phyloP scores from a whole-genome alignment of 1,140 invertebrate species.

The Drosophila erecta region DNA sequence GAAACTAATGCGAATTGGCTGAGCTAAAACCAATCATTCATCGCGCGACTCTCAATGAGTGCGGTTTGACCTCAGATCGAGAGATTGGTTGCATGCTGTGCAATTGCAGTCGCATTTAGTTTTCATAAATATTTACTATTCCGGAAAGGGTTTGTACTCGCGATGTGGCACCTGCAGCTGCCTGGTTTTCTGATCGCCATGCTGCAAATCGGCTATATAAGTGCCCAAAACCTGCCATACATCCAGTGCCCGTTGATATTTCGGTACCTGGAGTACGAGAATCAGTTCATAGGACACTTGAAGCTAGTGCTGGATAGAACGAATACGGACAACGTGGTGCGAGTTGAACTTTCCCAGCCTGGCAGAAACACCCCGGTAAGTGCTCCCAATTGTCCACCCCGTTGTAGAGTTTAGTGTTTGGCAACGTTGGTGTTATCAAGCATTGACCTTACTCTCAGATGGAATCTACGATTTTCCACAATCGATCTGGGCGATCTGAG shows the following conservation, averaged over 20 bases:
- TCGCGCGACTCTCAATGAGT: constrained; percentile 32
- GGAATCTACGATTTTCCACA: constrained; percentile 30
- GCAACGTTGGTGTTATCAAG: constrained; percentile 48
- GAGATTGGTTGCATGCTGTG: neutral
- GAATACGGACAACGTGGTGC: constrained; percentile 32
- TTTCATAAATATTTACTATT: constrained; percentile 17
- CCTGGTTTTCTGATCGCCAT: constrained; percentile 24
- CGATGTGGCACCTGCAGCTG: constrained; percentile 20
- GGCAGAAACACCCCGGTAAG: constrained; percentile 47
- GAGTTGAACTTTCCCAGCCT: constrained; percentile 58
- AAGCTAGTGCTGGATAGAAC: constrained; percentile 32
- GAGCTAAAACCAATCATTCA: constrained; percentile 37
- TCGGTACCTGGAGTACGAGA: constrained; percentile 41
- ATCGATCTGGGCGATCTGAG: constrained; percentile 7
- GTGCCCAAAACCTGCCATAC: constrained; percentile 45
- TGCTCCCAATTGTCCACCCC: neutral
- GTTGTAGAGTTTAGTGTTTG: too few species aligned
- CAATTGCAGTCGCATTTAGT: constrained; percentile 10
- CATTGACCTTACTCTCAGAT: constrained; percentile 45
- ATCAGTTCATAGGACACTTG: constrained; percentile 51
- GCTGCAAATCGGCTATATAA: neutral
- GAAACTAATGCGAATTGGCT: constrained; percentile 4
- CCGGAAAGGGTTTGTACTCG: neutral
- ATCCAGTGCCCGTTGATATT: constrained; percentile 60
- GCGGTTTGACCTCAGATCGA: constrained; percentile 19